Evolutionary conservation across 2,888 invertebrate species (phyloP).

Genomic region (Pteria penguin): DNA sequence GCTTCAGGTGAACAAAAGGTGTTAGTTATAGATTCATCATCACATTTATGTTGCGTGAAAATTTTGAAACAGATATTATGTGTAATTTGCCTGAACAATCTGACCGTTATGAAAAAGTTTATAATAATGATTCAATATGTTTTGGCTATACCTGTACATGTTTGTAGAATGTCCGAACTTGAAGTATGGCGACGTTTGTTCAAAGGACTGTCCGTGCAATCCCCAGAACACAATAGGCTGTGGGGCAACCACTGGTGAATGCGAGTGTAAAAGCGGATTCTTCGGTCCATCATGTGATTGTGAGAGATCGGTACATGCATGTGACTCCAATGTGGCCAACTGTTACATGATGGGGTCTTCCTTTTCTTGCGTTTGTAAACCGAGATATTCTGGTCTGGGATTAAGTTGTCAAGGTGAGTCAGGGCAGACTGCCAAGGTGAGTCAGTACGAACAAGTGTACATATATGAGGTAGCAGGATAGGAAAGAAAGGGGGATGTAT

Average conservation of each 20-base stretch:
- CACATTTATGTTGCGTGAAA: no score
- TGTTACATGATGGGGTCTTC: background rate
- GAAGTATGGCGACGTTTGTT: background rate
- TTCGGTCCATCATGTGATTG: background rate
- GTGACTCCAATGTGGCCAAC: background rate
- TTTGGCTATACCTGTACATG: no score
- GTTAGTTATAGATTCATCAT: no score
- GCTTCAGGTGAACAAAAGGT: no score
- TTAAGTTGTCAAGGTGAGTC: background rate
- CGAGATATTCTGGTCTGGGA: background rate
- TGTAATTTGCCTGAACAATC: no score
- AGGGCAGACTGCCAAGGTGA: no score
- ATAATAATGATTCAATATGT: no score
- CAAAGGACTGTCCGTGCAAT: background rate
- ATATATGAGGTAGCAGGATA: no score
- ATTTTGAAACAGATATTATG: no score
- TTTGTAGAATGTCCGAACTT: background rate
- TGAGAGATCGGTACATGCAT: background rate
- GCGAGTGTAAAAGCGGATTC: constrained; percentile 3
- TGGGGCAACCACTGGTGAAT: constrained; percentile 15
- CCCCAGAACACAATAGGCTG: background rate
- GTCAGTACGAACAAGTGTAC: no score
- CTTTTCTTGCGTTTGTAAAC: background rate
- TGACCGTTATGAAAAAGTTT: no score
- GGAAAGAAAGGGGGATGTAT: no score